phyloP scores from a whole-genome alignment of 2,888 invertebrate genomes.

The Sesamia inferens region DNA sequence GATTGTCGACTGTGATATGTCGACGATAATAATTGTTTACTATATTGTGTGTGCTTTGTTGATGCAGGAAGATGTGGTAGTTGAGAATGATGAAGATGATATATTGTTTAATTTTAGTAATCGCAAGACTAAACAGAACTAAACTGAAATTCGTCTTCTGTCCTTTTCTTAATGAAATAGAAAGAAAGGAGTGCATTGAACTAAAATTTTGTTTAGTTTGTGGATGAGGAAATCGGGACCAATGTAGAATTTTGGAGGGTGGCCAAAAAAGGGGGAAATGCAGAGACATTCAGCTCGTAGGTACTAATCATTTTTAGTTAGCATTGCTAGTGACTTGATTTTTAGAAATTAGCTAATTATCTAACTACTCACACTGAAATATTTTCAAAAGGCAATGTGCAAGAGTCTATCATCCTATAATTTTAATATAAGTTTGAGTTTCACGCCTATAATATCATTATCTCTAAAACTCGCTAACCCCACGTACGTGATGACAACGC shows the following conservation, averaged over 20 bases:
- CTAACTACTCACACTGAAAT: neutral
- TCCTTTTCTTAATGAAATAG: too few relatives aligned
- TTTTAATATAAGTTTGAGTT: neutral
- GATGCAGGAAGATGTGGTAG: neutral
- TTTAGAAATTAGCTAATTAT: neutral
- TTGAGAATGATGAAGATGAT: neutral
- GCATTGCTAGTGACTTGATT: too few relatives aligned
- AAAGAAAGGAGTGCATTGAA: too few relatives aligned
- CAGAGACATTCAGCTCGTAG: too few relatives aligned
- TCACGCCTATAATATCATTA: neutral
- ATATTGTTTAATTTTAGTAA: neutral
- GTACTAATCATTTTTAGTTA: too few relatives aligned
- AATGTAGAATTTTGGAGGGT: too few relatives aligned
- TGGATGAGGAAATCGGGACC: too few relatives aligned
- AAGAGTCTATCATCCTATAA: neutral
- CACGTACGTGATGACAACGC: conserved; percentile 3
- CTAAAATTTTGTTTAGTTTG: too few relatives aligned
- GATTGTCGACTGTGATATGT: conserved; percentile 34
- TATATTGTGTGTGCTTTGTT: neutral
- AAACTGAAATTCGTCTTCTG: too few relatives aligned
- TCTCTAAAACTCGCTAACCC: neutral
- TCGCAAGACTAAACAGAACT: neutral
- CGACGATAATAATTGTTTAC: conserved; percentile 34
- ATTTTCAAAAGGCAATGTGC: neutral
- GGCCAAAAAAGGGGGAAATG: too few relatives aligned